Evolutionary conservation across 2,888 invertebrate genomes (phyloP).

Genomic region (Conomelus anceps): DNA sequence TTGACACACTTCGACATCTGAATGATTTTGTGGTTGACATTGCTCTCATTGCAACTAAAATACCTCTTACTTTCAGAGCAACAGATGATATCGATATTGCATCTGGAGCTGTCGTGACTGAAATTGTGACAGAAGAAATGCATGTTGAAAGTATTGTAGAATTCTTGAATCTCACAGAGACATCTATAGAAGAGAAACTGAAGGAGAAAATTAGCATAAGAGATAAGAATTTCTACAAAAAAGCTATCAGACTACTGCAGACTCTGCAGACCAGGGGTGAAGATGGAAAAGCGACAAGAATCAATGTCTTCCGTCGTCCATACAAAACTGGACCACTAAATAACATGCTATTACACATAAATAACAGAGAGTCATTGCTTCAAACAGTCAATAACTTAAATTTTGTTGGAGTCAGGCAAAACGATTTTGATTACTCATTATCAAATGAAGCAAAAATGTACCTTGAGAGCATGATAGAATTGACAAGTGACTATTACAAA

Average conservation of each 20-base stretch:
- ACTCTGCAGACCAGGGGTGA: not conserved
- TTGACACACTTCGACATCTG: not conserved
- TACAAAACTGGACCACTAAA: not conserved
- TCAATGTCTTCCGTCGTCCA: not conserved
- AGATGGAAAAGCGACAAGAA: not conserved
- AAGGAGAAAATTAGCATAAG: not conserved
- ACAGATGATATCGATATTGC: not conserved
- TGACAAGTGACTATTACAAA: not conserved
- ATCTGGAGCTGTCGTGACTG: no score
- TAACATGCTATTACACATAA: not conserved
- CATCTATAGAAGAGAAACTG: not conserved
- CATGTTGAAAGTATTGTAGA: not conserved
- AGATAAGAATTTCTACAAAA: not conserved
- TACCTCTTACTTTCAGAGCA: not conserved
- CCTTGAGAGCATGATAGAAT: not conserved
- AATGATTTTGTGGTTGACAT: not conserved
- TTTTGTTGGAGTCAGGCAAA: not conserved
- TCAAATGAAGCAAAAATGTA: not conserved
- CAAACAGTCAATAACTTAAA: not conserved
- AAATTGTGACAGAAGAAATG: not conserved
- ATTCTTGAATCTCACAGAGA: not conserved
- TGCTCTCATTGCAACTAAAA: not conserved
- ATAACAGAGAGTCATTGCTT: not conserved
- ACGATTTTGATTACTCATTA: not conserved
- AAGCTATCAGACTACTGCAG: not conserved